Percentiles rank a stretch among this genome's conserved stretches.
phyloP scores from a whole-genome alignment of 1,140 invertebrate species.

The Acromyrmex heyeri region DNA sequence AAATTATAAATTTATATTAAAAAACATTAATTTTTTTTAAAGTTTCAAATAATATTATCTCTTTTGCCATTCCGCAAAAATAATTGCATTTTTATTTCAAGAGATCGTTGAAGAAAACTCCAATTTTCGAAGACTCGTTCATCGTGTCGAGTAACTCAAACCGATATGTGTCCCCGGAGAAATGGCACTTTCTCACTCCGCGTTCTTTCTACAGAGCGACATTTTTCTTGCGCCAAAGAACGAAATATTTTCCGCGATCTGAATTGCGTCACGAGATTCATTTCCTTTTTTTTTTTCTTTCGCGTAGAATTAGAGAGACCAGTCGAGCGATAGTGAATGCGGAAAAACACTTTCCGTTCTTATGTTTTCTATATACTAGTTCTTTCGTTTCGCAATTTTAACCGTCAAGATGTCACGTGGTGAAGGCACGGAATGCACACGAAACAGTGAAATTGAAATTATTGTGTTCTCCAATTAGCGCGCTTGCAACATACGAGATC shows the following conservation, averaged over 20 bases:
- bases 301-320: slow-evolving; percentile 70
- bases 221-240: slow-evolving; percentile 23
- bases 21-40: no score
- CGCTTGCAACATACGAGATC: slow-evolving; percentile 28
- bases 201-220: slow-evolving; percentile 20
- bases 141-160: slow-evolving; percentile 54
- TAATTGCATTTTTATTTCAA: neutral
- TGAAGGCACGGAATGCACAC: neutral
- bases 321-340: slow-evolving; percentile 67
- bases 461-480: slow-evolving; percentile 19
- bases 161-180: slow-evolving; percentile 58
- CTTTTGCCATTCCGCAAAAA: neutral
- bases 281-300: slow-evolving; percentile 29
- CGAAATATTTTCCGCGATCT: slow-evolving; percentile 75
- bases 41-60: neutral
- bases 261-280: slow-evolving; percentile 71
- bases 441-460: slow-evolving; percentile 47
- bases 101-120: neutral
- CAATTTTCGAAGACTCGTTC: slow-evolving; percentile 4
- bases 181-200: slow-evolving; percentile 72
- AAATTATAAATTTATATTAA: neutral
- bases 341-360: slow-evolving; percentile 79
- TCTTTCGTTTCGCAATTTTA: slow-evolving; percentile 63
- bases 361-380: slow-evolving; percentile 68
- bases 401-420: slow-evolving; percentile 5